Percentiles rank a stretch among this genome's conserved stretches.
Evolutionary conservation across 2,888 invertebrate species (phyloP).

Genomic region (Pheosia tremula): DNA sequence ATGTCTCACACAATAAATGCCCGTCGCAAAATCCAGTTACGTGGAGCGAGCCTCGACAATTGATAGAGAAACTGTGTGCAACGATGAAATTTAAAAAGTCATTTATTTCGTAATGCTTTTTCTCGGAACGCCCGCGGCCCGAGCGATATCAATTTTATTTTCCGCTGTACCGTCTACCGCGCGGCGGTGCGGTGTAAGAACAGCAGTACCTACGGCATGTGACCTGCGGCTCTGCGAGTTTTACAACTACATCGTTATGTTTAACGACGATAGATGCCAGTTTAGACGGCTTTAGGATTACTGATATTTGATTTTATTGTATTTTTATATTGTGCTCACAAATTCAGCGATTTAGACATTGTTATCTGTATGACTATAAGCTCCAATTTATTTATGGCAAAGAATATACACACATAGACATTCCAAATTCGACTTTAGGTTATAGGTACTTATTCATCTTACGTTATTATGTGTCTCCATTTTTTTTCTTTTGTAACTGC

Average conservation of each 20-base stretch:
- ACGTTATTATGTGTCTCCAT: background rate
- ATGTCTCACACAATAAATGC: slow-evolving; percentile 80
- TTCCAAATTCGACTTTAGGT: background rate
- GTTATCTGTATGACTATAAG: no score
- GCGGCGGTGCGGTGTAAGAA: slow-evolving; percentile 43
- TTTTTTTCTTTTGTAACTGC: background rate
- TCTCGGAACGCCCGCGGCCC: slow-evolving; percentile 79
- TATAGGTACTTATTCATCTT: background rate
- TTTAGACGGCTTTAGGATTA: background rate
- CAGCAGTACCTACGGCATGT: slow-evolving; percentile 46
- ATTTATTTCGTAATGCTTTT: slow-evolving; percentile 84
- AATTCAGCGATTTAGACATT: no score
- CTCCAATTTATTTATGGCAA: no score
- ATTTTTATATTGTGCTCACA: background rate
- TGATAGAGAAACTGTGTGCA: slow-evolving; percentile 85
- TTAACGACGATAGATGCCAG: slow-evolving; percentile 38
- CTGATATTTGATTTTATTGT: background rate
- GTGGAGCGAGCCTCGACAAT: slow-evolving; percentile 79
- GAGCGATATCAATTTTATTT: slow-evolving; percentile 83
- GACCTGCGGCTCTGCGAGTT: slow-evolving; percentile 36
- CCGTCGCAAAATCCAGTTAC: slow-evolving; percentile 80
- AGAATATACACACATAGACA: no score
- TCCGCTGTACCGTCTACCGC: slow-evolving; percentile 72
- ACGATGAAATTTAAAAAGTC: slow-evolving; percentile 85
- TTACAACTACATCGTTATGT: slow-evolving; percentile 36